Base-by-base conservation (phyloP, 2,888 invertebrate species). In the Dusona sp. region DNA sequence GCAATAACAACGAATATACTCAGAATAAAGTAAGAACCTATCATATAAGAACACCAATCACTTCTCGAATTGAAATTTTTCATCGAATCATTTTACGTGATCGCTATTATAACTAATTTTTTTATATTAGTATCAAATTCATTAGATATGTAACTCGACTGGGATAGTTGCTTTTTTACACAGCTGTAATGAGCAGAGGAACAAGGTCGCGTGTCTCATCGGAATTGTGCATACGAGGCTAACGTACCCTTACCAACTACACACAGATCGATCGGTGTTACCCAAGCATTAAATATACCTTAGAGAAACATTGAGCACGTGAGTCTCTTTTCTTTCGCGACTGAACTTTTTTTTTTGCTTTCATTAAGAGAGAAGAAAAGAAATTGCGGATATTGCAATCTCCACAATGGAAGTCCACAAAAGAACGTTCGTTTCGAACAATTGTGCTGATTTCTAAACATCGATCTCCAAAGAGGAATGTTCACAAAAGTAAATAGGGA, bases 141-240 rank as follows among this genome's bases (percentile, higher is more conserved):
- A 48, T 61, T 51, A 11, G 22, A 64, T 54, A 74, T 13, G 13
- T 54, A 7, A 13, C 42, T 16, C 33, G 0, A 36, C 64, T 22
- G 38, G 19, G 61, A 61, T 29, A n/a, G 29, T 29, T 13, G 13
- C 11, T 73, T 22, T 64, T 48, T 68, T 33, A 45, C 25, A 68
- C 51, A 19, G 22, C 25, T 57, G 68, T 38, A 67, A 73, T 61
- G 68, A 45, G 51, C 65, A 68, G 68, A 84, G 70, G 54, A 84
- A 84, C 74, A 81, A 79, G 86, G 86, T 86, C 86, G 84, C 78
- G 64, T 61, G 79, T 83, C 61, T 82, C 81, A 74, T 81, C 81
- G 86, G 68, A 78, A 83, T 86, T 80, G 77, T 80, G 48, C 80
- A 68, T 51, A 65, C 36, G 80, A 82, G 86, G 84, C 86, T 84